phyloP scores from a whole-genome alignment of 30 jellyfish, hydroid and myxozoan genomes.

The Chrysaora quinquecirrha region DNA sequence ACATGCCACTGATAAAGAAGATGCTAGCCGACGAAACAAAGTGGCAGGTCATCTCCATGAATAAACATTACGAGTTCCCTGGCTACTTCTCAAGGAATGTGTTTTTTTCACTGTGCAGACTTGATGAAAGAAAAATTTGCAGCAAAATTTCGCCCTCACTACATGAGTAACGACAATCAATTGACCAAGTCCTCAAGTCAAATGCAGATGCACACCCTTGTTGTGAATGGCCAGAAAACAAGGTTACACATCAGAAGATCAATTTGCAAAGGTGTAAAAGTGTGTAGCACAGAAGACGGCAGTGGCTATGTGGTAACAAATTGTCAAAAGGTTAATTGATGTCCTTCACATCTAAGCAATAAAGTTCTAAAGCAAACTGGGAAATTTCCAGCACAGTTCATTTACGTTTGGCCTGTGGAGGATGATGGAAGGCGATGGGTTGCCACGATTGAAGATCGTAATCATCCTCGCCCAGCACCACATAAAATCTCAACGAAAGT shows the following conservation, averaged over 20 bases:
- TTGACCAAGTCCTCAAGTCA: conserved; percentile 1
- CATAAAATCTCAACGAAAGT: no score
- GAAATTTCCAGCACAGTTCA: no score
- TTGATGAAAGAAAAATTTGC: not conserved
- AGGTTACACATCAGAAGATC: not conserved
- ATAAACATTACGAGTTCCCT: conserved; percentile 10
- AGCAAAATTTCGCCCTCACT: conserved; percentile 1
- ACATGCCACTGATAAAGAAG: conserved; percentile 2
- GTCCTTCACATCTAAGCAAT: no score
- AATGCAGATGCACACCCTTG: not conserved
- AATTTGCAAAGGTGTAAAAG: not conserved
- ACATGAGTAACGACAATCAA: conserved; percentile 4
- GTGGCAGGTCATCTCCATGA: not conserved
- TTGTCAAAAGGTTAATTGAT: no score
- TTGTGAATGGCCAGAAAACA: not conserved
- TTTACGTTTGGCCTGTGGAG: no score
- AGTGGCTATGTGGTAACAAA: no score
- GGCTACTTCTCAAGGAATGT: not conserved
- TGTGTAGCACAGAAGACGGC: not conserved
- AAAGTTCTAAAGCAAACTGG: no score
- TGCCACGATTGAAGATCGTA: no score
- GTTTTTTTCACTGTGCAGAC: not conserved
- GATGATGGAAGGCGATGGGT: no score
- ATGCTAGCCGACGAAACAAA: conserved; percentile 4
- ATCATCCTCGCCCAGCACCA: no score